Evolutionary conservation across 2,888 invertebrate genomes (phyloP).

Genomic region (Acanthosepion pharaonis): DNA sequence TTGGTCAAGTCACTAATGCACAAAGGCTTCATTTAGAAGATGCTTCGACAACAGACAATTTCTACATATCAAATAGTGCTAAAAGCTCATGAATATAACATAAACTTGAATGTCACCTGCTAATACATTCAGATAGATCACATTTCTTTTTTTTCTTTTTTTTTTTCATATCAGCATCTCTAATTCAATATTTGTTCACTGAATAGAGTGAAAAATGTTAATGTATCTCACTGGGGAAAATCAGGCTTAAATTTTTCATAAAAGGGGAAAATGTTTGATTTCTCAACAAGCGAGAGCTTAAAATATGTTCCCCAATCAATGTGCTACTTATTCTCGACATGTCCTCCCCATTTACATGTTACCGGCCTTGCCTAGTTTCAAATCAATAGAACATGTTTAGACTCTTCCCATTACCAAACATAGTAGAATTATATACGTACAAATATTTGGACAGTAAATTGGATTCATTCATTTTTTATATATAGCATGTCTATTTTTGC

Average conservation of each 20-base stretch:
- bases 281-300: not conserved
- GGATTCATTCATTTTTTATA: no score
- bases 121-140: not conserved
- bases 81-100: not conserved
- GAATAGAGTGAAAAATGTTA: not conserved
- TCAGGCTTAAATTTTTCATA: not conserved
- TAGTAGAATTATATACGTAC: no score
- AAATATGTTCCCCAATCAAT: not conserved
- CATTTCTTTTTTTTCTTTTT: not conserved
- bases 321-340: not conserved
- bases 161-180: not conserved
- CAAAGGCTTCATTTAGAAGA: not conserved
- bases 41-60: not conserved
- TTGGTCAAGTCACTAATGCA: not conserved
- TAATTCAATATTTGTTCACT: not conserved
- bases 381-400: no score
- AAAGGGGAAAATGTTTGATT: not conserved
- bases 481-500: no score
- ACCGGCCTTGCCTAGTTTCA: no score
- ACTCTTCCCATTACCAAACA: no score
- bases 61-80: not conserved
- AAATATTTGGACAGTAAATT: no score
- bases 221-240: not conserved
- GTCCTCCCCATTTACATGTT: not conserved
- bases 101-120: not conserved